Evolutionary conservation across 1,140 invertebrate genomes (phyloP).

Genomic region (Aricia agestis): DNA sequence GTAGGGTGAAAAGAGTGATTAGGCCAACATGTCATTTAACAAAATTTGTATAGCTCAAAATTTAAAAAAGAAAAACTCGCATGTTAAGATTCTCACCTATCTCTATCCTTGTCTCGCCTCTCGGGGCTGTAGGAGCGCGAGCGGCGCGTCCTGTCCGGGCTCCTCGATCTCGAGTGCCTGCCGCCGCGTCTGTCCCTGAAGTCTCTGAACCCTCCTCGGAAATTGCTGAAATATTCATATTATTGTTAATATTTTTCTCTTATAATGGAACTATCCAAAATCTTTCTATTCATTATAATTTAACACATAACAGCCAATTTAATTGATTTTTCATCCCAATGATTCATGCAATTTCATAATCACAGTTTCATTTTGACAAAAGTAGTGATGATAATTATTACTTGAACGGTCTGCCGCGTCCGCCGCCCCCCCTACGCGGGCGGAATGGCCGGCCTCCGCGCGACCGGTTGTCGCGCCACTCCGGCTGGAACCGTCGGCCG

Average conservation of each 20-base stretch:
- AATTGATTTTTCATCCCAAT: not conserved
- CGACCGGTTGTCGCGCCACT: constrained; percentile 67
- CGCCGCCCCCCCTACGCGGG: constrained; percentile 56
- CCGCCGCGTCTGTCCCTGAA: constrained; percentile 79
- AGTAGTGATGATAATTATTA: constrained; percentile 30
- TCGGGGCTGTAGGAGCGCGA: constrained; percentile 79
- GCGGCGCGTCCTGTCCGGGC: constrained; percentile 65
- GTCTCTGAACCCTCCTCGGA: constrained; percentile 79
- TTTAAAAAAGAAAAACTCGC: not conserved
- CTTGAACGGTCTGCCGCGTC: constrained; percentile 69
- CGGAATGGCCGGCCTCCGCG: constrained; percentile 61
- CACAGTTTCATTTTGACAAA: not conserved
- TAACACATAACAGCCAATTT: not conserved
- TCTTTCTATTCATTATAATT: no score
- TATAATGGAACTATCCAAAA: no score
- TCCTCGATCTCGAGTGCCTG: constrained; percentile 68
- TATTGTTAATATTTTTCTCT: not conserved
- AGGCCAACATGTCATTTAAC: no score
- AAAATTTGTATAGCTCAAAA: no score
- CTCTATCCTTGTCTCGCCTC: constrained; percentile 67
- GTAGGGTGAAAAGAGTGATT: no score
- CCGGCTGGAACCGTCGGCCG: constrained; percentile 60
- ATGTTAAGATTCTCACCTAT: constrained; percentile 46
- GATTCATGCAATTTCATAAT: no score
- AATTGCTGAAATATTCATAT: not conserved